Evolutionary conservation across 2,797 vertebrate species (phyloP).

Genomic region (Ficedula albicollis): DNA sequence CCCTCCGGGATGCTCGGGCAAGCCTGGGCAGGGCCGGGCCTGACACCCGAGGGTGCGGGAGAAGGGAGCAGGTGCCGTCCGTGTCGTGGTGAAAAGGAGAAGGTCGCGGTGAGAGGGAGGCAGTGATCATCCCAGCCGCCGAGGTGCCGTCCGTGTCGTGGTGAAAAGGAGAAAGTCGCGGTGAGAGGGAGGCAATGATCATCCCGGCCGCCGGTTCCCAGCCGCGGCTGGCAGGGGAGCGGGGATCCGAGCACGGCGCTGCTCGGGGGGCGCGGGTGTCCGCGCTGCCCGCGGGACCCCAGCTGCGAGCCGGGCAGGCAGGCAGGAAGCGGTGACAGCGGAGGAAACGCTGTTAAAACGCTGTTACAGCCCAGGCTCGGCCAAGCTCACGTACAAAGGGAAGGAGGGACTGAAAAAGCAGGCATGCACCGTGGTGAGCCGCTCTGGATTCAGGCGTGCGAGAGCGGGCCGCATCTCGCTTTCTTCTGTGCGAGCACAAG

Average conservation of each 20-base stretch:
- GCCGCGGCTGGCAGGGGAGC: not conserved
- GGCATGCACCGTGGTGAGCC: not conserved
- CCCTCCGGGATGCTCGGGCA: not conserved
- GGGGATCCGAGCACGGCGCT: not conserved
- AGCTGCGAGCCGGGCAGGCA: not conserved
- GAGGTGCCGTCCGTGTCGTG: not conserved
- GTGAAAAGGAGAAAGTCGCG: not conserved
- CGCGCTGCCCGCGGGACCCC: not conserved
- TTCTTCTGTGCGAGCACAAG: not conserved
- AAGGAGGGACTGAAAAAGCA: conserved; percentile 1
- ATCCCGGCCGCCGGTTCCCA: not conserved
- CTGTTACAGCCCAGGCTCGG: not conserved
- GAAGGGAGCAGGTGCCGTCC: not conserved
- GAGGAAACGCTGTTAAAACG: not conserved
- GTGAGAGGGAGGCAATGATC: not conserved
- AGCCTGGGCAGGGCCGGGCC: not conserved
- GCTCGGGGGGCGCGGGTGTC: not conserved
- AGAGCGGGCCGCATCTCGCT: not conserved
- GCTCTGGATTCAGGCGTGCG: not conserved
- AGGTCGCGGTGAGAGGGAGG: not conserved
- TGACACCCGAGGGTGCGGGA: not conserved
- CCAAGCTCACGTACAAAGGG: conserved; percentile 9
- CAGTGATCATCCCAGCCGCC: not conserved
- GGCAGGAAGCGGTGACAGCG: not conserved
- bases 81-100: not conserved